phyloP scores from a whole-genome alignment of 2,797 vertebrate species.

The Pyrocephalus nanus region DNA sequence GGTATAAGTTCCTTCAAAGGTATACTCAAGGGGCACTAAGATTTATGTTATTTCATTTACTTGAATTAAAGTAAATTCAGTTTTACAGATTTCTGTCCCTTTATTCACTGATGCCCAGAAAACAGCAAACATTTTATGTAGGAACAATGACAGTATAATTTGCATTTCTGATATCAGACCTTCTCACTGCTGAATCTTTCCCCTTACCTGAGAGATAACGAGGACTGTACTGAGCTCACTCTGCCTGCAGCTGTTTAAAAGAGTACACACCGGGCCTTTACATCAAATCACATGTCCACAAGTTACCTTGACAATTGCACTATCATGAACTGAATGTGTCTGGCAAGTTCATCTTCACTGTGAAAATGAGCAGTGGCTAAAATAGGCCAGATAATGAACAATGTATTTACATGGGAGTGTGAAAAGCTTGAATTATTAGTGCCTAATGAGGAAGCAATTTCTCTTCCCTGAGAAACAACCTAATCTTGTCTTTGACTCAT shows the following conservation, averaged over 20 bases:
- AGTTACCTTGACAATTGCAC: conserved; percentile 73
- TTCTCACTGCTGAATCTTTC: not conserved
- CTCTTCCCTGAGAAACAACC: not conserved
- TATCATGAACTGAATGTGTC: conserved; percentile 37
- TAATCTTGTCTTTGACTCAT: not conserved
- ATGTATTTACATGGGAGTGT: not conserved
- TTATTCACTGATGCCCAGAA: not conserved
- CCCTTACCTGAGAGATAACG: not conserved
- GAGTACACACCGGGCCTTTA: not conserved
- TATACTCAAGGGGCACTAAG: not conserved
- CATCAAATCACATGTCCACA: conserved; percentile 44
- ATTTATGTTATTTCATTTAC: not conserved
- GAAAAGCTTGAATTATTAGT: conserved; percentile 10
- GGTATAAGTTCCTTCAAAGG: not conserved
- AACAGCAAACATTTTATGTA: not conserved
- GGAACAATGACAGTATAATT: not conserved
- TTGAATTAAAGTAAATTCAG: not conserved
- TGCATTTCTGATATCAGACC: not conserved
- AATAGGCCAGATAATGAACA: conserved; percentile 2
- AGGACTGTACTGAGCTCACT: not conserved
- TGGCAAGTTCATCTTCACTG: not conserved
- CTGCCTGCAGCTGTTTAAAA: not conserved
- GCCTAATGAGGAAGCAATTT: conserved; percentile 35
- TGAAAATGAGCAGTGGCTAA: not conserved
- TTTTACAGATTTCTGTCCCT: not conserved